A percentile compares a stretch with the other conserved stretches of the same genome.
Conservation (phyloP, 2,888 invertebrate genomes). For the Rambutsinella grinnellia region DNA sequence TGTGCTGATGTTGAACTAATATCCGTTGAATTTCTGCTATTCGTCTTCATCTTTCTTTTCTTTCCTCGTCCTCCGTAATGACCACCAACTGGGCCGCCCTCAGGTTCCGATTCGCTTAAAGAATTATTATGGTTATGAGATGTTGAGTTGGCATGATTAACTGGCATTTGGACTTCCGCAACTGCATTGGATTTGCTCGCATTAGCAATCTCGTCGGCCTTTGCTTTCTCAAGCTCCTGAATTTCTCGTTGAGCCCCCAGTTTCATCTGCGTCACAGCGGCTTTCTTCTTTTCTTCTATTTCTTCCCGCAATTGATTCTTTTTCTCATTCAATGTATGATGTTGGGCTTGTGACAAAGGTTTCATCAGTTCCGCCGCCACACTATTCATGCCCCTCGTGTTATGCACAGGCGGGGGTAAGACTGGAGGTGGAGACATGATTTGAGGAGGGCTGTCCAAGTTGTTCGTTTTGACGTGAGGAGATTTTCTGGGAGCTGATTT, state of each 20-base stretch:
- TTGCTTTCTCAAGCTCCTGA: conserved; percentile 18
- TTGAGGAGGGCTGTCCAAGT: conserved; percentile 26
- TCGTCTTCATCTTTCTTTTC: conserved; percentile 10
- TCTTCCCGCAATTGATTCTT: conserved; percentile 29
- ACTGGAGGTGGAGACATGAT: conserved; percentile 4
- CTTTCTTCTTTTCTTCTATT: conserved; percentile 48
- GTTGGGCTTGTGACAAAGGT: conserved; percentile 19
- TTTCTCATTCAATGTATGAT: conserved; percentile 7
- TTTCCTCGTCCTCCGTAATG: not conserved
- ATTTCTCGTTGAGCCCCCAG: conserved; percentile 40
- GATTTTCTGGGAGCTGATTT: conserved; percentile 28
- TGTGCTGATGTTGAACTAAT: conserved; percentile 4
- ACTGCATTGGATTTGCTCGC: conserved; percentile 6
- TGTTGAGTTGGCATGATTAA: not conserved
- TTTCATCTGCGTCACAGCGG: conserved; percentile 38
- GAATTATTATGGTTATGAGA: not conserved
- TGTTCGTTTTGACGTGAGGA: conserved; percentile 24
- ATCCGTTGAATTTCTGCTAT: conserved; percentile 12
- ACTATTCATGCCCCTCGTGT: conserved; percentile 5
- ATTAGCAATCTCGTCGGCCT: conserved; percentile 18
- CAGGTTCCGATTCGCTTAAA: not conserved
- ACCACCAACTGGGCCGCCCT: not conserved
- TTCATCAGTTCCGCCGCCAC: conserved; percentile 23
- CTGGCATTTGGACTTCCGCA: not conserved
- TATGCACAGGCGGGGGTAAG: conserved; percentile 13